Conservation (phyloP, 2,113 vertebrate genomes). For the Phalacrocorax aristotelis region DNA sequence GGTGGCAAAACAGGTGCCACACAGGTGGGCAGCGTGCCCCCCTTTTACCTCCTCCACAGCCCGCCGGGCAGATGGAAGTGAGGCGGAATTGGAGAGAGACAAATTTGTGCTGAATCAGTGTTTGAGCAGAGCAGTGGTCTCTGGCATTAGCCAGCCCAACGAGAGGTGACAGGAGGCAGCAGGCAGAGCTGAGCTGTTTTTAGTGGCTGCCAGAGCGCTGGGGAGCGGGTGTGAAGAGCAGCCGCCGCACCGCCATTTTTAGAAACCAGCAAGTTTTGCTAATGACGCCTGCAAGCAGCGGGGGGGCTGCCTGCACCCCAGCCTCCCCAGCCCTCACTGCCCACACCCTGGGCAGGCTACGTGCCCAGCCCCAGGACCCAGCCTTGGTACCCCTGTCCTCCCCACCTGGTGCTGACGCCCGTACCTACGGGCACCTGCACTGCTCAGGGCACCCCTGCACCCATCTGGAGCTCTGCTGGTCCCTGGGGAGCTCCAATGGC, state of each 20-base stretch:
- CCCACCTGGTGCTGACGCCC: neutral
- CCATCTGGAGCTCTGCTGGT: neutral
- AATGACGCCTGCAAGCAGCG: neutral
- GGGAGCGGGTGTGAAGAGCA: constrained; percentile 14
- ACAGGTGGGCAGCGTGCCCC: neutral
- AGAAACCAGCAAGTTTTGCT: neutral
- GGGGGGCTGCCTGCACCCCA: neutral
- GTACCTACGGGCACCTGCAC: no score
- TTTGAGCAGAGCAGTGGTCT: neutral
- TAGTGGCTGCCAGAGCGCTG: neutral
- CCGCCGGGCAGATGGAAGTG: accelerated
- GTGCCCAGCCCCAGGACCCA: accelerated
- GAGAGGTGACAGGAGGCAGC: neutral
- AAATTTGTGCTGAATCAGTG: neutral
- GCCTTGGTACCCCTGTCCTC: neutral
- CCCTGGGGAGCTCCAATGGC: neutral
- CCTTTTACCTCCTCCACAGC: accelerated
- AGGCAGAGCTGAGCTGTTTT: constrained; percentile 35
- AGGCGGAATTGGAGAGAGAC: accelerated
- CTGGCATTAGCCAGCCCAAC: neutral
- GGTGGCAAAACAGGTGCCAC: neutral
- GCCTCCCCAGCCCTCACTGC: accelerated
- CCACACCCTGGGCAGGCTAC: accelerated
- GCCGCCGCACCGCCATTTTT: neutral
- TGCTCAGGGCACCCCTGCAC: neutral